These are phyloP conservation scores for Caenorhabditis auriculariae DNA, from an alignment of 2,888 invertebrate genomes.

Conservation along the genomic window DNA sequence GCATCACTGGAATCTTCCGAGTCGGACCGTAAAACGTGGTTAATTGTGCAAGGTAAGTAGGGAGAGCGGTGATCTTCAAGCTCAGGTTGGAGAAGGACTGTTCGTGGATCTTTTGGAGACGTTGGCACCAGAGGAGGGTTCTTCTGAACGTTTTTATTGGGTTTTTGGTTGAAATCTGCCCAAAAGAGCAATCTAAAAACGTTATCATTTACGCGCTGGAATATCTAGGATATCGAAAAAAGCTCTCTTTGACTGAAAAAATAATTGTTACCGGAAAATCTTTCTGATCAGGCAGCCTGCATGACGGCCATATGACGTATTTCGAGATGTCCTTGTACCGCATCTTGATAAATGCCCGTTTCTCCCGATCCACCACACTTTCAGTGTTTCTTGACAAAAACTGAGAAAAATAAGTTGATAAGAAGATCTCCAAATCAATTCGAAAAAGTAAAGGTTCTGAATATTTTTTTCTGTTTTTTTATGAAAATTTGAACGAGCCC, in stretches of 20 bases:
- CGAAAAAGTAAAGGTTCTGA: neutral
- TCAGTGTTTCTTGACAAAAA: slow-evolving; percentile 32
- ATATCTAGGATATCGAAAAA: neutral
- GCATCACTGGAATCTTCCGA: slow-evolving; percentile 47
- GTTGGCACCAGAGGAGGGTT: slow-evolving; percentile 10
- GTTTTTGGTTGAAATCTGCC: neutral
- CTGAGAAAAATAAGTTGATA: slow-evolving; percentile 27
- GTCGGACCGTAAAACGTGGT: slow-evolving; percentile 43
- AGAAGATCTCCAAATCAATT: too few relatives aligned
- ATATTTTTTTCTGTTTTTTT: neutral
- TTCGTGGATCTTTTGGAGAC: slow-evolving; percentile 25
- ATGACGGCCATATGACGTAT: slow-evolving; percentile 42
- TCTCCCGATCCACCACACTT: slow-evolving; percentile 19
- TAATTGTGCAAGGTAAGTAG: slow-evolving; percentile 43
- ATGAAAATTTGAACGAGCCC: neutral
- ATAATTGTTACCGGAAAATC: slow-evolving; percentile 5
- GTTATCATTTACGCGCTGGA: neutral
- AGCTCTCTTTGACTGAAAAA: neutral
- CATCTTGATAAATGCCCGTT: slow-evolving; percentile 40
- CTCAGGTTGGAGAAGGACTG: slow-evolving; percentile 34
- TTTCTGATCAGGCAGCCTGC: slow-evolving; percentile 27
- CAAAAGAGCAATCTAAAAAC: too few relatives aligned
- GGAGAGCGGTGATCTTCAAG: slow-evolving; percentile 43
- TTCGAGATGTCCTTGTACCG: slow-evolving; percentile 46
- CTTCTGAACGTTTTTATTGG: slow-evolving; percentile 11